These are phyloP conservation scores for Melanostoma scalare DNA, from an alignment of 2,888 invertebrate species.

Conservation along the genomic window DNA sequence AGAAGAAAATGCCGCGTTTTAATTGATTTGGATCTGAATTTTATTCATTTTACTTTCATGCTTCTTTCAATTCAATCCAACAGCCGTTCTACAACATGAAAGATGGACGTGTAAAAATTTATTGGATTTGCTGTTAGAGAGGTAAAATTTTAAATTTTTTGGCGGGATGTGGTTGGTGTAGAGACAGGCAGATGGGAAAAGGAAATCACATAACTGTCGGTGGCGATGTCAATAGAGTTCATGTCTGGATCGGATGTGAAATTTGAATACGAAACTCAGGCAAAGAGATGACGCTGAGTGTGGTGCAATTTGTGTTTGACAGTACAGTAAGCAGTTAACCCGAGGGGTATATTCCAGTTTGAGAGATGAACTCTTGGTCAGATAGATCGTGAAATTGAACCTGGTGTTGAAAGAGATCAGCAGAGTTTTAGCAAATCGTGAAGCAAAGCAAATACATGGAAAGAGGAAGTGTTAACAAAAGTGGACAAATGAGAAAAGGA, in stretches of 20 bases:
- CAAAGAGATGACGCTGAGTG: constrained; percentile 39
- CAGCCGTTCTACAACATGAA: constrained; percentile 16
- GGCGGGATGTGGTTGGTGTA: constrained; percentile 17
- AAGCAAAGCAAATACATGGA: not conserved
- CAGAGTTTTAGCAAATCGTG: not conserved
- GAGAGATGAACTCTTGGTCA: constrained; percentile 39
- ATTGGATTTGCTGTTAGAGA: constrained; percentile 11
- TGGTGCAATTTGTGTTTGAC: constrained; percentile 47
- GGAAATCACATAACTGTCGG: constrained; percentile 70
- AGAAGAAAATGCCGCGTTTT: constrained; percentile 1
- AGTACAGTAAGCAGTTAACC: constrained; percentile 28
- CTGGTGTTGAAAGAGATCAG: constrained; percentile 31
- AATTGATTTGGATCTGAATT: constrained; percentile 38
- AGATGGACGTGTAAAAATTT: constrained; percentile 64
- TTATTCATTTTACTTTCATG: constrained; percentile 67
- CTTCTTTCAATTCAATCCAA: constrained; percentile 27
- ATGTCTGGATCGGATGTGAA: constrained; percentile 60
- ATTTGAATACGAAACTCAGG: constrained; percentile 39
- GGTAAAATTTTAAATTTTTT: constrained; percentile 24
- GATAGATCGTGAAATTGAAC: constrained; percentile 27
- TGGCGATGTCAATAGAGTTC: constrained; percentile 48
- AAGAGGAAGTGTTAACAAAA: not conserved
- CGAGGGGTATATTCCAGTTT: constrained; percentile 10
- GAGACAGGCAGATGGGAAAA: constrained; percentile 21
- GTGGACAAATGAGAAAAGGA: not conserved